Percentiles rank a stretch among this genome's conserved stretches.
Conservation (phyloP, 2,888 invertebrate genomes). For the Masnerella sp. region DNA sequence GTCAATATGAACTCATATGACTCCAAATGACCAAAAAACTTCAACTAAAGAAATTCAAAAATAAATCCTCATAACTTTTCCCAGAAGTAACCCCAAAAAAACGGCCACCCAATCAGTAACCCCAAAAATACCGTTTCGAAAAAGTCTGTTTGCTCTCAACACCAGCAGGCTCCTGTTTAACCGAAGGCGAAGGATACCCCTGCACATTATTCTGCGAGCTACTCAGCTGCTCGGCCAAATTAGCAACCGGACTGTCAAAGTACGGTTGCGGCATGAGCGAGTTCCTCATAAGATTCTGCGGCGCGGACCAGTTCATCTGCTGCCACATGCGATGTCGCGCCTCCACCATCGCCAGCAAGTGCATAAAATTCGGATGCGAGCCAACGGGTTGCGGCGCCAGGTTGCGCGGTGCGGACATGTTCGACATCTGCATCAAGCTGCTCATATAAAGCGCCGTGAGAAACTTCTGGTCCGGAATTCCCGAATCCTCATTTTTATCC, state of each 20-base stretch:
- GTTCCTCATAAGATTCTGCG: slow-evolving; percentile 71
- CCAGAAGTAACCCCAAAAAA: too few species aligned
- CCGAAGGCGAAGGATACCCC: slow-evolving; percentile 68
- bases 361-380: slow-evolving; percentile 71
- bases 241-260: slow-evolving; percentile 67
- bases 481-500: slow-evolving; percentile 67
- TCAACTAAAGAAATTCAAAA: too few species aligned
- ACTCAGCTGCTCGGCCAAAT: slow-evolving; percentile 70
- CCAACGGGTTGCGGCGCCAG: slow-evolving; percentile 62
- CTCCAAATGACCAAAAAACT: too few species aligned
- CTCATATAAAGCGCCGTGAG: slow-evolving; percentile 77
- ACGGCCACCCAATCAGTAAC: too few species aligned
- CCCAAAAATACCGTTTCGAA: slow-evolving; percentile 71
- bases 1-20: too few species aligned
- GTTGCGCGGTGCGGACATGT: slow-evolving; percentile 67
- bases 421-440: slow-evolving; percentile 76
- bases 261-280: slow-evolving; percentile 68
- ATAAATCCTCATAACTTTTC: too few species aligned
- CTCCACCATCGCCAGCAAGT: slow-evolving; percentile 73
- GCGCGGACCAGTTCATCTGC: slow-evolving; percentile 72
- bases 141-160: slow-evolving; percentile 71
- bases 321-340: slow-evolving; percentile 75
- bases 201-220: slow-evolving; percentile 70
- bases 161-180: slow-evolving; percentile 69
- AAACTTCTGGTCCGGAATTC: slow-evolving; percentile 75